Percentiles rank a stretch among this genome's conserved stretches.
These are phyloP conservation scores for Calliopum simillimum DNA, from an alignment of 2,888 invertebrate species.

Conservation along the genomic window DNA sequence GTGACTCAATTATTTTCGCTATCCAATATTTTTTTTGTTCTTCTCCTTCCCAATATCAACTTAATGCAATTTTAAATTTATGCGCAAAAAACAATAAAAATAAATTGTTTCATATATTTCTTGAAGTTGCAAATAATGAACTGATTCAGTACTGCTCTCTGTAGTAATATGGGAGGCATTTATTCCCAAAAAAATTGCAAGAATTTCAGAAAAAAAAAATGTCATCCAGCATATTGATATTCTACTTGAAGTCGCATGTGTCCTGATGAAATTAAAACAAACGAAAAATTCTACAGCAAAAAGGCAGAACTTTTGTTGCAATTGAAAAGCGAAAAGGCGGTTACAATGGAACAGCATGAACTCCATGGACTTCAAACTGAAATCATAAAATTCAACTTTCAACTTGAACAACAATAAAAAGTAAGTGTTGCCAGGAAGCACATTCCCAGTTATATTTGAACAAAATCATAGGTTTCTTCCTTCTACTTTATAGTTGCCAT, in stretches of 20 bases:
- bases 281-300: constrained; percentile 1
- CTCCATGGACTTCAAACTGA: not conserved
- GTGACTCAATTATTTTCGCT: constrained; percentile 55
- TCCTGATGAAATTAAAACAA: not conserved
- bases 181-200: constrained; percentile 3
- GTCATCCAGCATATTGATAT: not conserved
- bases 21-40: constrained; percentile 49
- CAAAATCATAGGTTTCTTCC: not conserved
- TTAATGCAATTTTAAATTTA: constrained; percentile 52
- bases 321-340: constrained; percentile 3
- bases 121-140: constrained; percentile 54
- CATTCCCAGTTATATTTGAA: not conserved
- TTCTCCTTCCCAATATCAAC: not conserved
- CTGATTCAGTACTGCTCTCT: constrained; percentile 48
- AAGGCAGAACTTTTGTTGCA: constrained; percentile 4
- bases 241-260: not conserved
- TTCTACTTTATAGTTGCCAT: not conserved
- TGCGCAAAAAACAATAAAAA: constrained; percentile 62
- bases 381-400: constrained; percentile 10
- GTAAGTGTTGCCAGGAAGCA: not conserved
- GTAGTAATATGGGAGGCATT: constrained; percentile 45
- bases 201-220: not conserved
- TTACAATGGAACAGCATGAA: not conserved
- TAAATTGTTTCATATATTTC: constrained; percentile 63
- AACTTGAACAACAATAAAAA: constrained; percentile 4